Conservation (phyloP, 2,797 vertebrate genomes). For the Taenioides sp. region DNA sequence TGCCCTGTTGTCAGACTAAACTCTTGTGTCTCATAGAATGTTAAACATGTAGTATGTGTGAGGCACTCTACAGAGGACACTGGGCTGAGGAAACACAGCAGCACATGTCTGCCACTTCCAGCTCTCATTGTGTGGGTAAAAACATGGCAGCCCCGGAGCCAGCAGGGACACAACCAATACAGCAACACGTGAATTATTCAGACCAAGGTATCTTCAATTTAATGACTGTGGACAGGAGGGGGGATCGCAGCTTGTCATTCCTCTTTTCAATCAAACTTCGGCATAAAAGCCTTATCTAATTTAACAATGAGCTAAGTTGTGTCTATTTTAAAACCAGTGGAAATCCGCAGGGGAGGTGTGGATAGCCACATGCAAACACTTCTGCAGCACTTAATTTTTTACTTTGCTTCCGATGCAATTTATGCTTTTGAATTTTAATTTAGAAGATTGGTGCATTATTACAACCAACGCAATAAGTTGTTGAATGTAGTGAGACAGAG, state of each 20-base stretch:
- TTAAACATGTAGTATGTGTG: constrained; percentile 27
- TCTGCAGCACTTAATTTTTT: not conserved
- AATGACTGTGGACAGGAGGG: constrained; percentile 56
- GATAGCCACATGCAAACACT: not conserved
- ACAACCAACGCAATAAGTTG: no score
- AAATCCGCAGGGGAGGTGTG: constrained; percentile 14
- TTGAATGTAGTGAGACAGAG: no score
- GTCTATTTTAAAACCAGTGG: constrained; percentile 29
- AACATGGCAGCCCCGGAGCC: constrained; percentile 48
- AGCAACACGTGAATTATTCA: constrained; percentile 66
- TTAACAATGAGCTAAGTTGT: constrained; percentile 30
- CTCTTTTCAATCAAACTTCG: constrained; percentile 49
- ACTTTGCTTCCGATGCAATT: not conserved
- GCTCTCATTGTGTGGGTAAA: constrained; percentile 54
- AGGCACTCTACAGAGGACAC: constrained; percentile 22
- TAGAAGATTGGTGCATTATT: constrained; percentile 15
- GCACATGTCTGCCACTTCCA: constrained; percentile 67
- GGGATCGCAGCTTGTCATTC: constrained; percentile 44
- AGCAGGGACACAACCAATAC: constrained; percentile 51
- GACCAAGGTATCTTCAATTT: constrained; percentile 63
- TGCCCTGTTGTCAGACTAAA: constrained; percentile 32
- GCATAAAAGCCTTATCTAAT: constrained; percentile 37
- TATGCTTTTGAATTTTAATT: not conserved
- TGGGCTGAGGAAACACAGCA: constrained; percentile 48
- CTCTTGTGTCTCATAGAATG: constrained; percentile 27